Percentiles rank a stretch among this genome's conserved stretches.
These are phyloP conservation scores for Gymnarchus niloticus DNA, from an alignment of 2,113 vertebrate species.

Conservation along the genomic window DNA sequence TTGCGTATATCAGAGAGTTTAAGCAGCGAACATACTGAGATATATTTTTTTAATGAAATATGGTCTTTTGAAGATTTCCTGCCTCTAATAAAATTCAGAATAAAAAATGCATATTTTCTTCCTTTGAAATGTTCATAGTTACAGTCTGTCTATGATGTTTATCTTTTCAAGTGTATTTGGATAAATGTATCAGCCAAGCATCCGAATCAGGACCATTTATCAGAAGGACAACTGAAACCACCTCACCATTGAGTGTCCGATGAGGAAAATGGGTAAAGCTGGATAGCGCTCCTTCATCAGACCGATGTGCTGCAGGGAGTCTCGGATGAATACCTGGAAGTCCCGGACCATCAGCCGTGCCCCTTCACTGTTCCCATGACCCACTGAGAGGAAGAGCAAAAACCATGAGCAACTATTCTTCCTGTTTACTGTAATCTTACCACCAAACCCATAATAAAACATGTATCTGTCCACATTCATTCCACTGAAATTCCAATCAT, in stretches of 20 bases:
- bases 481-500: not conserved
- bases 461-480: not conserved
- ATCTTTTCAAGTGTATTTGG: not conserved
- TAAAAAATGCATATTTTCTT: too few relatives aligned
- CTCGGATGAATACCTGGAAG: conserved; percentile 85
- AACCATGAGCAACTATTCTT: not conserved
- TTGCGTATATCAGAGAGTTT: too few relatives aligned
- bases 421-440: not conserved
- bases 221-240: not conserved
- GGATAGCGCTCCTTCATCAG: conserved; percentile 74
- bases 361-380: conserved; percentile 92
- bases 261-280: conserved; percentile 74
- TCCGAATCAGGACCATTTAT: not conserved
- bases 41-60: too few relatives aligned
- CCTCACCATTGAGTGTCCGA: conserved; percentile 94
- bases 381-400: conserved; percentile 63
- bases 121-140: not conserved
- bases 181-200: not conserved
- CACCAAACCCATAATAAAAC: not conserved
- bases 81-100: too few relatives aligned
- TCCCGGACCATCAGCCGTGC: conserved; percentile 85
- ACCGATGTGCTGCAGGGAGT: conserved; percentile 85
- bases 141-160: not conserved
- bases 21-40: too few relatives aligned
- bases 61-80: not conserved